A percentile compares a stretch with the other conserved stretches of the same genome.
Evolutionary conservation across 2,113 vertebrate species (phyloP).

Genomic region (Zingel zingel): DNA sequence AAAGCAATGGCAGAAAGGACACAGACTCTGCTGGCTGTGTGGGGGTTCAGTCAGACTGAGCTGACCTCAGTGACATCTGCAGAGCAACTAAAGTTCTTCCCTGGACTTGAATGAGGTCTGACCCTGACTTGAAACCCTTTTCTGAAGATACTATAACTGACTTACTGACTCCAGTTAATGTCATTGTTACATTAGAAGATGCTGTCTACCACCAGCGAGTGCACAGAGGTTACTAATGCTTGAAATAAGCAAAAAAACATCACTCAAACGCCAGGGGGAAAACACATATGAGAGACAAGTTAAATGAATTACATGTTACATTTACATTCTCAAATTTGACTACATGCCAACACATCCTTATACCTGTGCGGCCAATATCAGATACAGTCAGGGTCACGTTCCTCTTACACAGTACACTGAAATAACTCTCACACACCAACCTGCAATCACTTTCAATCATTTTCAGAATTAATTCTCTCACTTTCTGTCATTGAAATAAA

Average conservation of each 20-base stretch:
- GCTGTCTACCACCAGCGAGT: not conserved
- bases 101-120: not conserved
- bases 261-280: not conserved
- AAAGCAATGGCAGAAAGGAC: not conserved
- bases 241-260: not conserved
- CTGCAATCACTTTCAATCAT: not conserved
- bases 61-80: slow-evolving; percentile 9
- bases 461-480: not conserved
- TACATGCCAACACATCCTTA: no score
- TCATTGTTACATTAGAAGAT: not conserved
- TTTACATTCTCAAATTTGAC: not conserved
- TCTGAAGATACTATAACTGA: slow-evolving; percentile 12
- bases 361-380: no score
- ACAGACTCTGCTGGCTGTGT: not conserved
- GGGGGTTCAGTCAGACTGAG: slow-evolving; percentile 1
- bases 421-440: not conserved
- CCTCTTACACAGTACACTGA: not conserved
- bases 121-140: not conserved
- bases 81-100: not conserved
- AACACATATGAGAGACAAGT: not conserved
- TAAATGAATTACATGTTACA: no score
- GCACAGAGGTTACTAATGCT: not conserved
- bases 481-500: not conserved
- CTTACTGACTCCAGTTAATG: slow-evolving; percentile 14
- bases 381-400: not conserved